Conservation (phyloP, 2,113 vertebrate genomes). For the Telmatochromis sp. region DNA sequence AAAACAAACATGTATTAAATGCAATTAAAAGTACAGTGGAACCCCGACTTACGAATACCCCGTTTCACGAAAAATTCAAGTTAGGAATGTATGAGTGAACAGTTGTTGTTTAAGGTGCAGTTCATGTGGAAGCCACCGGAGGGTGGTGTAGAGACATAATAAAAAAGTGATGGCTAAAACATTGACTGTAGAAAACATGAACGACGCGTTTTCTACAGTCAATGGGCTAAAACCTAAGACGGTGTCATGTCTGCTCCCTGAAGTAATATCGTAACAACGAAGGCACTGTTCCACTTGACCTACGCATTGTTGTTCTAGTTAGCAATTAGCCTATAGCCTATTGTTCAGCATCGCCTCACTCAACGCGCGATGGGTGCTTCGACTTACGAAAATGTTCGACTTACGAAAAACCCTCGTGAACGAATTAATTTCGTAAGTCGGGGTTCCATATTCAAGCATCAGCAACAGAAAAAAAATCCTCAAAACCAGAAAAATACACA, state of each 20-base stretch:
- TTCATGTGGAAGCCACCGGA: too few relatives aligned
- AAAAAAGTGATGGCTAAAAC: too few relatives aligned
- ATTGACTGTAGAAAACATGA: too few relatives aligned
- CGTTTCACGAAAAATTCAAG: not conserved
- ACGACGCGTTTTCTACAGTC: too few relatives aligned
- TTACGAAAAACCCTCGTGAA: not conserved
- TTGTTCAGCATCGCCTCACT: not conserved
- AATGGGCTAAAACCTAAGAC: too few relatives aligned
- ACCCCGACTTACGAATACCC: not conserved
- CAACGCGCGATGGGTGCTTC: rapidly evolving
- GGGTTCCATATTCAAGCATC: not conserved
- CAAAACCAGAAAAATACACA: not conserved
- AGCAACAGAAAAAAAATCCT: not conserved
- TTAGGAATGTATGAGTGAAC: not conserved
- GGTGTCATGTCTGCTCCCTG: too few relatives aligned
- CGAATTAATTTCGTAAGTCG: rapidly evolving
- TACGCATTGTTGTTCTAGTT: rapidly evolving
- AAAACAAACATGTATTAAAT: not conserved
- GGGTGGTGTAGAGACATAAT: too few relatives aligned
- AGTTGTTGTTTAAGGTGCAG: too few relatives aligned
- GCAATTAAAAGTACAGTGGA: not conserved
- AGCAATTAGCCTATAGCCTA: not conserved
- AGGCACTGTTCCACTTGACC: not conserved
- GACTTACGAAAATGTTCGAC: not conserved
- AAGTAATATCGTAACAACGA: too few relatives aligned